Percentiles rank a stretch among this genome's conserved stretches.
These are phyloP conservation scores for Clarias laeviceps DNA, from an alignment of 2,797 vertebrate species.

Conservation along the genomic window DNA sequence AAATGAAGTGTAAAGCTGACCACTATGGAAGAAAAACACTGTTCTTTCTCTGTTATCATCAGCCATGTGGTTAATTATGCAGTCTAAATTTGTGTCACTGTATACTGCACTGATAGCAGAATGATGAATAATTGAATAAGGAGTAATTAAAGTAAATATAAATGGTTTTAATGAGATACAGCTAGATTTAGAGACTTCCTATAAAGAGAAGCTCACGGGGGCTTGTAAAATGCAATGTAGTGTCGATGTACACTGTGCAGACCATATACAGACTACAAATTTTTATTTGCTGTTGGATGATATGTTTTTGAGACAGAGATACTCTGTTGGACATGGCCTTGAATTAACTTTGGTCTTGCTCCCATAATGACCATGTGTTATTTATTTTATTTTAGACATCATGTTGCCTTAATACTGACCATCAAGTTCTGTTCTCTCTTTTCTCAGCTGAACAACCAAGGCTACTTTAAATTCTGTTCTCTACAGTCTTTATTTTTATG, in stretches of 20 bases:
- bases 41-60: conserved; percentile 21
- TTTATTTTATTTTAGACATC: conserved; percentile 23
- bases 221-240: conserved; percentile 27
- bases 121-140: conserved; percentile 36
- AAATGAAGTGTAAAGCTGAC: conserved; percentile 66
- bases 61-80: conserved; percentile 21
- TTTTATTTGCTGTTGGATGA: conserved; percentile 23
- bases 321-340: conserved; percentile 32
- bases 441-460: conserved; percentile 10
- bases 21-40: conserved; percentile 48
- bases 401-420: not conserved
- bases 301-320: conserved; percentile 41
- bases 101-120: conserved; percentile 19
- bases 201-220: not conserved
- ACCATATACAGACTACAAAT: conserved; percentile 7
- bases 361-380: conserved; percentile 38
- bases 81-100: conserved; percentile 27
- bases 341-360: conserved; percentile 41
- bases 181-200: conserved; percentile 19
- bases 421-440: conserved; percentile 19
- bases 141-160: conserved; percentile 40
- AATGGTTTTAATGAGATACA: conserved; percentile 32
- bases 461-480: conserved; percentile 6
- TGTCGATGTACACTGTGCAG: conserved; percentile 12
- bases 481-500: not conserved